These are phyloP conservation scores for Podotricha telesiphe DNA, from an alignment of 2,888 invertebrate genomes.

Conservation along the genomic window DNA sequence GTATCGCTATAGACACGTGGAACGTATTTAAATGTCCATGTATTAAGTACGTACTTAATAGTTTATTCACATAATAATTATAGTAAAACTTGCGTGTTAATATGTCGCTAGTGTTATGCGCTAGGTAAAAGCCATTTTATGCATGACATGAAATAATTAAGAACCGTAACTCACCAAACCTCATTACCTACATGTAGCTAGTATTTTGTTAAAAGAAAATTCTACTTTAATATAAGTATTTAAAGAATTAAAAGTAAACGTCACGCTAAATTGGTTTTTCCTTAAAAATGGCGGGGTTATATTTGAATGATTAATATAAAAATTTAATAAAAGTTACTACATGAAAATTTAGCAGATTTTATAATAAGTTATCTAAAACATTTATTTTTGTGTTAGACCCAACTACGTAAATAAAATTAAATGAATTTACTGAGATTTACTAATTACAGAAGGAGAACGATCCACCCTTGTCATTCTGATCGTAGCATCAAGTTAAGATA, in stretches of 20 bases:
- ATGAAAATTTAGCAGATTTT: too few species aligned
- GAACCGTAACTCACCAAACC: conserved; percentile 24
- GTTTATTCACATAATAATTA: conserved; percentile 33
- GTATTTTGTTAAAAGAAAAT: conserved; percentile 9
- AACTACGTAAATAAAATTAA: background rate
- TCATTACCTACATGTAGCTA: conserved; percentile 7
- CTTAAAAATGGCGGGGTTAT: background rate
- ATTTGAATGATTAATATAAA: too few species aligned
- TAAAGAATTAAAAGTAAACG: background rate
- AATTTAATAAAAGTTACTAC: too few species aligned
- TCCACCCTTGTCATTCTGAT: background rate
- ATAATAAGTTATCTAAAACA: background rate
- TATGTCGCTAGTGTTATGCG: conserved; percentile 32
- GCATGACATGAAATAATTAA: conserved; percentile 41
- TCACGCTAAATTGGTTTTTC: background rate
- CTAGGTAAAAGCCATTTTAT: conserved; percentile 34
- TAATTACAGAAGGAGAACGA: background rate
- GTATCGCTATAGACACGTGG: background rate
- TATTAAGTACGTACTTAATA: background rate
- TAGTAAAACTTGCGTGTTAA: conserved; percentile 40
- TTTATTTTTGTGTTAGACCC: too few species aligned
- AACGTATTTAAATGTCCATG: conserved; percentile 6
- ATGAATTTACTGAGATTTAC: background rate
- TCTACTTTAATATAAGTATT: background rate
- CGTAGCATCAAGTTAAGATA: background rate